Evolutionary conservation across 2,113 vertebrate genomes (phyloP).

Genomic region (Ictalurus punctatus): DNA sequence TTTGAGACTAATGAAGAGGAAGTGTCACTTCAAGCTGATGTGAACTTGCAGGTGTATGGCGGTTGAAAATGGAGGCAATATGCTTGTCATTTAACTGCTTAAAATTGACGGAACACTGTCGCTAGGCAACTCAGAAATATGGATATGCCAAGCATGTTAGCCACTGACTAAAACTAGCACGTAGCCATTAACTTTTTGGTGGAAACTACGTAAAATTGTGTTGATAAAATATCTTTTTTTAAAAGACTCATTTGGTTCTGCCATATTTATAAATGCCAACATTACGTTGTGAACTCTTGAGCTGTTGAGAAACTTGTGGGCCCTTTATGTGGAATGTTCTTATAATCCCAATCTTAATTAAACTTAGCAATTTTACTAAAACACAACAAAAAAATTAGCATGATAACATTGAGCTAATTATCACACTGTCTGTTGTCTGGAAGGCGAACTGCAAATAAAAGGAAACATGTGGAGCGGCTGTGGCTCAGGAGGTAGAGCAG

Average conservation of each 20-base stretch:
- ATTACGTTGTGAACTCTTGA: background rate
- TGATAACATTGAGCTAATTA: background rate
- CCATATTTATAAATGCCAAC: background rate
- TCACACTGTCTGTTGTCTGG: background rate
- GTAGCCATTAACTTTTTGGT: background rate
- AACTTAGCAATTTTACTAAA: no score
- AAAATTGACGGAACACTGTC: background rate
- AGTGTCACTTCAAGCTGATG: background rate
- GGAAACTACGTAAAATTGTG: background rate
- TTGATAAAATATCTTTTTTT: background rate
- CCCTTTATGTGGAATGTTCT: background rate
- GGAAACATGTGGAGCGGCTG: background rate
- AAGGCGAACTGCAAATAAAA: background rate
- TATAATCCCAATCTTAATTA: background rate
- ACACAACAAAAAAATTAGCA: background rate
- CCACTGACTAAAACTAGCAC: background rate
- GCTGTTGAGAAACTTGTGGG: background rate
- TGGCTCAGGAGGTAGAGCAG: no score
- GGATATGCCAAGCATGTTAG: background rate
- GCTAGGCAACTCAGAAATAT: background rate
- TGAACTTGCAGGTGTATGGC: background rate
- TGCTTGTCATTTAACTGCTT: background rate
- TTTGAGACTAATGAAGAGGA: background rate
- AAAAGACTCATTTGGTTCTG: no score
- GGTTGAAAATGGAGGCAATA: background rate